Evolutionary conservation across 2,113 vertebrate genomes (phyloP).

Genomic region (Heliornis fulica): DNA sequence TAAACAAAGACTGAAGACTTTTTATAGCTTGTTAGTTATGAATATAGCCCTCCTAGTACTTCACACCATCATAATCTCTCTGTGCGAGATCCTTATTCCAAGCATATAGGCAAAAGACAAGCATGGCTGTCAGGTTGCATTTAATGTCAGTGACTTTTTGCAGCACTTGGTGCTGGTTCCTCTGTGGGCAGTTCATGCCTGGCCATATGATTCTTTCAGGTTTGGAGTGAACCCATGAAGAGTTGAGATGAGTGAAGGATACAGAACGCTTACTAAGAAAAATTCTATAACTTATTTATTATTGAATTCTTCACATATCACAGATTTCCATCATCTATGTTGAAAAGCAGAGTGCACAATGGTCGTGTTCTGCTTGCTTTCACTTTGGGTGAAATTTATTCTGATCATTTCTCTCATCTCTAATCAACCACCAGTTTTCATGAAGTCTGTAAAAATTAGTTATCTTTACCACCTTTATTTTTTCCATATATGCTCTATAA

Average conservation of each 20-base stretch:
- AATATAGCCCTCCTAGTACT: neutral
- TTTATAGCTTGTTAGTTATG: neutral
- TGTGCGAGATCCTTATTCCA: neutral
- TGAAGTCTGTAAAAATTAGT: neutral
- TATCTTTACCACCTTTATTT: neutral
- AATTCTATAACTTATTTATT: neutral
- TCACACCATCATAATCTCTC: neutral
- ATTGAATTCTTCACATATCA: neutral
- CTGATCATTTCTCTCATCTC: neutral
- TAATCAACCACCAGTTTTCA: neutral
- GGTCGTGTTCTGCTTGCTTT: neutral
- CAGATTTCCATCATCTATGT: neutral
- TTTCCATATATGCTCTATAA: rapidly evolving
- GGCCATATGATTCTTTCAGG: neutral
- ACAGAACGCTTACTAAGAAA: neutral
- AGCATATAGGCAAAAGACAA: neutral
- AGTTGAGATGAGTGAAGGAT: neutral
- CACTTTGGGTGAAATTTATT: neutral
- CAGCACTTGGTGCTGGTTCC: neutral
- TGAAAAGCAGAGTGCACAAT: neutral
- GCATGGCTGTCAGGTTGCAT: neutral
- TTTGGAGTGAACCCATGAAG: neutral
- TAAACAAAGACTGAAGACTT: neutral
- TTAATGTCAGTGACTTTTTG: neutral
- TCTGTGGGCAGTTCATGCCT: neutral